Percentiles rank a stretch among this genome's conserved stretches.
These are phyloP conservation scores for Meliscaeva auricollis DNA, from an alignment of 2,888 invertebrate genomes.

Conservation along the genomic window DNA sequence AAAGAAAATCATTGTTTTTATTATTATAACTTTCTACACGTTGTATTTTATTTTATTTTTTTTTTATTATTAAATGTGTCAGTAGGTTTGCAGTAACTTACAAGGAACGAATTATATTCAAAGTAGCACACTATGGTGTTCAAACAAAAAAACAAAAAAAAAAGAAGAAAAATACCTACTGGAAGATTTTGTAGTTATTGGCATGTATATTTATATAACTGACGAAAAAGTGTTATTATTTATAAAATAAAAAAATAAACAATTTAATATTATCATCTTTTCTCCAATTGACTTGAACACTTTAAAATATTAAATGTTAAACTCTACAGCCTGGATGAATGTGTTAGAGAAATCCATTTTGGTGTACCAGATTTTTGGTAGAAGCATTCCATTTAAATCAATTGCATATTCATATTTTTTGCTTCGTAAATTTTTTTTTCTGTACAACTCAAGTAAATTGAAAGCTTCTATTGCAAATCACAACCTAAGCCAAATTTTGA, in stretches of 20 bases:
- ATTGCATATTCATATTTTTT: constrained; percentile 23
- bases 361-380: not conserved
- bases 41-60: constrained; percentile 32
- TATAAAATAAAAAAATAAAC: constrained; percentile 52
- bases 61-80: constrained; percentile 1
- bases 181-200: constrained; percentile 53
- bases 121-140: constrained; percentile 28
- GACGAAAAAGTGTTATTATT: constrained; percentile 69
- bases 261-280: constrained; percentile 31
- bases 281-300: constrained; percentile 22
- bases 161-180: constrained; percentile 8
- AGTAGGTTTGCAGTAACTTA: constrained; percentile 48
- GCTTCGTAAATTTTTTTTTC: not conserved
- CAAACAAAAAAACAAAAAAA: no score
- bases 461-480: not conserved
- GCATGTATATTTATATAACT: constrained; percentile 59
- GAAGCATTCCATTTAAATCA: constrained; percentile 4
- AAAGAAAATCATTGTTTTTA: constrained; percentile 33
- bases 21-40: constrained; percentile 29
- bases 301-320: not conserved
- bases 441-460: constrained; percentile 12
- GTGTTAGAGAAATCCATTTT: not conserved
- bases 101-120: constrained; percentile 58
- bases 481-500: not conserved
- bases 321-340: constrained; percentile 1